Evolutionary conservation across 2,797 vertebrate species (phyloP).

Genomic region (Argentina silus): DNA sequence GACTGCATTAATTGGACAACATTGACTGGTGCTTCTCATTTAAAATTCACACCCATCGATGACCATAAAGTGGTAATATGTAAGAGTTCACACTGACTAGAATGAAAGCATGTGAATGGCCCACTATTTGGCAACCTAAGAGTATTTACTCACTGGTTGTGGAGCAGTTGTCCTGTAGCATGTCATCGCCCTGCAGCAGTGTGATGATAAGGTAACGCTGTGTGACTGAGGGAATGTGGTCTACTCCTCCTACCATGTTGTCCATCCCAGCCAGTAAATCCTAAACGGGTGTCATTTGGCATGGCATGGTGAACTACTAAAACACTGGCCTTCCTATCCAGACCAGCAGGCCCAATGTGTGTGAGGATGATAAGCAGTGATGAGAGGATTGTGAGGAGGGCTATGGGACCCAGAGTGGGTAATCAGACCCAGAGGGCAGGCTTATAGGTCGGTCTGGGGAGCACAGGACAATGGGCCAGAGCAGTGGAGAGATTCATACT

Average conservation of each 20-base stretch:
- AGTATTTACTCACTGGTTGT: background rate
- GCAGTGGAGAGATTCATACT: conserved; percentile 57
- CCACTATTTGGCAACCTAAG: background rate
- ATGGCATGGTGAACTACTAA: conserved; percentile 21
- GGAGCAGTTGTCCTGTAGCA: background rate
- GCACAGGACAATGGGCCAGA: conserved; percentile 74
- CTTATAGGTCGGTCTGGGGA: conserved; percentile 67
- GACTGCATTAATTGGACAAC: conserved; percentile 57
- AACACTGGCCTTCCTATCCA: conserved; percentile 51
- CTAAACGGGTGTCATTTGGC: background rate
- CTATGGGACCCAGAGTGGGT: conserved; percentile 59
- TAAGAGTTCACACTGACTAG: conserved; percentile 8
- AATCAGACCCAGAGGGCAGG: conserved; percentile 74
- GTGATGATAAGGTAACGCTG: background rate
- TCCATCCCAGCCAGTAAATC: background rate
- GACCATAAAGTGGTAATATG: conserved; percentile 24
- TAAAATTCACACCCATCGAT: conserved; percentile 51
- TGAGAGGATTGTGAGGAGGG: conserved; percentile 45
- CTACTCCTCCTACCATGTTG: background rate
- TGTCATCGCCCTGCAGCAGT: background rate
- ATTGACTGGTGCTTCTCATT: conserved; percentile 57
- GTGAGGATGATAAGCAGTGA: conserved; percentile 69
- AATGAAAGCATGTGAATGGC: conserved; percentile 28
- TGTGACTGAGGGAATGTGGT: background rate
- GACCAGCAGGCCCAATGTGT: conserved; percentile 63